phyloP scores from a whole-genome alignment of 2,888 invertebrate genomes.

The Luperina nickerlii region DNA sequence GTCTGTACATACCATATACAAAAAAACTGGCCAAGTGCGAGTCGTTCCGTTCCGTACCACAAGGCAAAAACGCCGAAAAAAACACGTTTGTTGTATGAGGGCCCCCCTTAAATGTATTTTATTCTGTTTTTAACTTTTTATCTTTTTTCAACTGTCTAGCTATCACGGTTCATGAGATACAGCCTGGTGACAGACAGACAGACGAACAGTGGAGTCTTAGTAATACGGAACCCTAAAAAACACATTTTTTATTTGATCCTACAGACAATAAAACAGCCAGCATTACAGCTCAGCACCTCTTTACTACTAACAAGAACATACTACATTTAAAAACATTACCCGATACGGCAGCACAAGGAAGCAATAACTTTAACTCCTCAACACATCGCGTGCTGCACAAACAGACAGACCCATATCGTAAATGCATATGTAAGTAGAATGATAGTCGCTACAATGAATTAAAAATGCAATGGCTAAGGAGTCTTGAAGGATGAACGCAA shows the following conservation, averaged over 20 bases:
- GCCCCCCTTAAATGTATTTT: too few relatives aligned
- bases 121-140: too few relatives aligned
- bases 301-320: background rate
- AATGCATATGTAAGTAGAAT: slow-evolving; percentile 31
- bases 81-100: too few relatives aligned
- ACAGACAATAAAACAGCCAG: background rate
- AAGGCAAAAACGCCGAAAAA: too few relatives aligned
- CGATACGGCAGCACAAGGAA: slow-evolving; percentile 31
- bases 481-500: background rate
- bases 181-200: too few relatives aligned
- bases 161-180: too few relatives aligned
- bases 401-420: slow-evolving; percentile 10
- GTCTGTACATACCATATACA: background rate
- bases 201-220: too few relatives aligned
- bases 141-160: too few relatives aligned
- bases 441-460: slow-evolving; percentile 18
- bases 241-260: background rate
- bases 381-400: slow-evolving; percentile 46
- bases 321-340: slow-evolving; percentile 23
- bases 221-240: too few relatives aligned
- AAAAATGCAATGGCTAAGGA: slow-evolving; percentile 25
- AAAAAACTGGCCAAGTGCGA: background rate
- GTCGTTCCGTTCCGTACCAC: too few relatives aligned
- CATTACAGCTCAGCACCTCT: slow-evolving; percentile 28
- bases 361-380: slow-evolving; percentile 40